phyloP scores from a whole-genome alignment of 2,888 invertebrate genomes.

The Eilema griseolum region DNA sequence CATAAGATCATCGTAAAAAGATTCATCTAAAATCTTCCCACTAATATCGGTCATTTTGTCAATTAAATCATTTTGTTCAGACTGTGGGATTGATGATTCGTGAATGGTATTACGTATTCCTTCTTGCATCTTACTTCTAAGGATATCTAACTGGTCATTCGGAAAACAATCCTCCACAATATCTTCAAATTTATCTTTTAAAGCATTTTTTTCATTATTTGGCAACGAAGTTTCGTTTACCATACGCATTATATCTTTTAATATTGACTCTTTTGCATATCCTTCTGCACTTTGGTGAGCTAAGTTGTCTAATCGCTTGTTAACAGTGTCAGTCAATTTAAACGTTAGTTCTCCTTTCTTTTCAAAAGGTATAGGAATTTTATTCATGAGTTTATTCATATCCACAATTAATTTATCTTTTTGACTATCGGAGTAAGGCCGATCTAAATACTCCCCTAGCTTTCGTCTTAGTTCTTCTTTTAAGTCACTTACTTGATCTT shows the following conservation, averaged over 20 bases:
- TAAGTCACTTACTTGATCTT: conserved; percentile 8
- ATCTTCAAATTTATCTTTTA: conserved; percentile 6
- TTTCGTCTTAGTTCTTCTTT: conserved; percentile 1
- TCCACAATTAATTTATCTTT: conserved; percentile 1
- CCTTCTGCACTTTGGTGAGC: conserved; percentile 14
- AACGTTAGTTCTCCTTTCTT: conserved; percentile 2
- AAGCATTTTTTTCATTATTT: neutral
- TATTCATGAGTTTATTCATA: neutral
- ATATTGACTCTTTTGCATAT: conserved; percentile 15
- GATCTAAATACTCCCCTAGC: conserved; percentile 18
- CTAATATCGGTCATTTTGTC: neutral
- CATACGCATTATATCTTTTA: conserved; percentile 10
- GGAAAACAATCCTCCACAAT: conserved; percentile 9
- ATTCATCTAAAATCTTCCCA: conserved; percentile 21
- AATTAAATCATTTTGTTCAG: conserved; percentile 10
- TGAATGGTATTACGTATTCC: conserved; percentile 4
- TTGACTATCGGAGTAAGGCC: neutral
- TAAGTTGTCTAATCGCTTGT: conserved; percentile 10
- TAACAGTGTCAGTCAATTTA: conserved; percentile 3
- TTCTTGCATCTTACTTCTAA: neutral
- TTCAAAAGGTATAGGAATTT: neutral
- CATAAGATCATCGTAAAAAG: conserved; percentile 13
- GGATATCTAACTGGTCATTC: conserved; percentile 3
- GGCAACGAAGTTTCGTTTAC: conserved; percentile 1
- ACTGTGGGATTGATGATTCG: conserved; percentile 4